Conservation (phyloP, 1,140 invertebrate genomes). For the Dendroctonus valens region DNA sequence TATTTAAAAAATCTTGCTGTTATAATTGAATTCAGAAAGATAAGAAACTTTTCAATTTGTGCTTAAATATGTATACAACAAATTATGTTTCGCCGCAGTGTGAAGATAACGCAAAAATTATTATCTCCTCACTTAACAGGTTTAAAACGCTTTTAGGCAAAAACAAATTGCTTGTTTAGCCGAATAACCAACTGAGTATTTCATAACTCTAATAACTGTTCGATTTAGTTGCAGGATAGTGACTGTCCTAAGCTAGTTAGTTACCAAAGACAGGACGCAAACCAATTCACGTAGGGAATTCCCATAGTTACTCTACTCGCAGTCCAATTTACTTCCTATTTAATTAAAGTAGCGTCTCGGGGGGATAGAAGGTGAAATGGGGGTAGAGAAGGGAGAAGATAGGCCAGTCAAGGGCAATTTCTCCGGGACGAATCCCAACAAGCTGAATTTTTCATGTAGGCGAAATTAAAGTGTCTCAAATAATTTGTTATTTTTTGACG, state of each 20-base stretch:
- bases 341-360: slow-evolving; percentile 35
- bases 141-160: too few species aligned
- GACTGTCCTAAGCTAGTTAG: slow-evolving; percentile 11
- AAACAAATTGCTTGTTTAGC: too few species aligned
- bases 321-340: slow-evolving; percentile 34
- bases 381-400: slow-evolving; percentile 14
- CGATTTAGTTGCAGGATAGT: background rate
- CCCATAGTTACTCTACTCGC: slow-evolving; percentile 27
- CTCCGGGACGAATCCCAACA: slow-evolving; percentile 19
- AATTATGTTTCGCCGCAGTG: too few species aligned
- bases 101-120: too few species aligned
- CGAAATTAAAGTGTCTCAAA: slow-evolving; percentile 22
- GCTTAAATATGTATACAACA: too few species aligned
- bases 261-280: slow-evolving; percentile 25
- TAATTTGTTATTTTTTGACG: slow-evolving; percentile 18
- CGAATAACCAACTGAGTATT: too few species aligned
- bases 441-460: slow-evolving; percentile 30
- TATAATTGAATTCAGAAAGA: too few species aligned
- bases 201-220: too few species aligned
- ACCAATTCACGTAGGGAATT: slow-evolving; percentile 20
- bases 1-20: too few species aligned
- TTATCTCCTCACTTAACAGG: too few species aligned
- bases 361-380: slow-evolving; percentile 20
- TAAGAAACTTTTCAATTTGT: too few species aligned
- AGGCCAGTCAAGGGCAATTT: slow-evolving; percentile 32